A percentile compares a stretch with the other conserved stretches of the same genome.
Evolutionary conservation across 2,113 vertebrate species (phyloP).

Genomic region (Centropus bengalensis): DNA sequence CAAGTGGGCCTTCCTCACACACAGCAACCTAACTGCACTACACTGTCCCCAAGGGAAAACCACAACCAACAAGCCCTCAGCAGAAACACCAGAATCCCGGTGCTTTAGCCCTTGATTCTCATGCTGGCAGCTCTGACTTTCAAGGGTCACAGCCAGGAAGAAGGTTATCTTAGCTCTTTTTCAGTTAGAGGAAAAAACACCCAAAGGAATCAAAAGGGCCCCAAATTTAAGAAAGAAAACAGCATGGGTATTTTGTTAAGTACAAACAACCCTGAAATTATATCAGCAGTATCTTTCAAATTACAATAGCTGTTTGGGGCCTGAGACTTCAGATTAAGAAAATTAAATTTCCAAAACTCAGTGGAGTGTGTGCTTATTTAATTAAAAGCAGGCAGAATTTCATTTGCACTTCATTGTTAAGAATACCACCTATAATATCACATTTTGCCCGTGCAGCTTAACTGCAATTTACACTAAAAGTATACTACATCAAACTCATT

Average conservation of each 20-base stretch:
- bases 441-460: conserved; percentile 42
- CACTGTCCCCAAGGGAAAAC: background rate
- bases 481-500: conserved; percentile 52
- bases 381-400: conserved; percentile 59
- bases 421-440: conserved; percentile 45
- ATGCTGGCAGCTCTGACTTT: background rate
- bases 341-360: conserved; percentile 62
- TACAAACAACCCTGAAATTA: conserved; percentile 1
- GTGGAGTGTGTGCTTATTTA: conserved; percentile 56
- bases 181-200: background rate
- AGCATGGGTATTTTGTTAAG: background rate
- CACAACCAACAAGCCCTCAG: background rate
- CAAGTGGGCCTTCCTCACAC: background rate
- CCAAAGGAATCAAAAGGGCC: background rate
- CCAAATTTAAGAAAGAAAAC: background rate
- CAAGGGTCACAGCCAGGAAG: background rate
- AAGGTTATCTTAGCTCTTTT: background rate
- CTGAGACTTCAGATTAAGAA: conserved; percentile 38
- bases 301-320: conserved; percentile 9
- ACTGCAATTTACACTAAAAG: conserved; percentile 45
- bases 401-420: conserved; percentile 60
- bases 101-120: background rate
- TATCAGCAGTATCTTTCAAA: conserved; percentile 47
- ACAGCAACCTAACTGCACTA: background rate
- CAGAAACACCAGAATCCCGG: background rate